Percentiles rank a stretch among this genome's conserved stretches.
Conservation (phyloP, 2,113 vertebrate species). For the Xenotilapia longispinis region DNA sequence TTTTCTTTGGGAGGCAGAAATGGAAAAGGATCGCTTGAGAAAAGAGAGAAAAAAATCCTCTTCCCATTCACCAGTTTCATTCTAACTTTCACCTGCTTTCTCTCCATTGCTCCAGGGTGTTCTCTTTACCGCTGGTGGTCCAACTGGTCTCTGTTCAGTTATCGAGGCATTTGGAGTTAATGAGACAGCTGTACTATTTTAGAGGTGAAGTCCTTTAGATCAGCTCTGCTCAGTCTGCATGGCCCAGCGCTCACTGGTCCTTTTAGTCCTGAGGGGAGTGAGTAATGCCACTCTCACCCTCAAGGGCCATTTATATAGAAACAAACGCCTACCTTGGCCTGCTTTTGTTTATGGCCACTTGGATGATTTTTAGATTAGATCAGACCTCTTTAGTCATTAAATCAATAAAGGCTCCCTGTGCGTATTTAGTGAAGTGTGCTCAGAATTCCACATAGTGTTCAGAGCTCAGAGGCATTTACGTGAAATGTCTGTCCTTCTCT, state of each 20-base stretch:
- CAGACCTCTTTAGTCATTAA: background rate
- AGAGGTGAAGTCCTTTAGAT: conserved; percentile 47
- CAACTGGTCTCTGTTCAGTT: conserved; percentile 43
- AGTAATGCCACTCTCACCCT: conserved; percentile 44
- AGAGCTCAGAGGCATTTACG: background rate
- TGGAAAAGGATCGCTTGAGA: conserved; percentile 39
- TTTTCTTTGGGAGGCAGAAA: conserved; percentile 20
- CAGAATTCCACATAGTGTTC: background rate
- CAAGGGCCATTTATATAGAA: conserved; percentile 42
- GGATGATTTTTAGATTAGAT: conserved; percentile 2
- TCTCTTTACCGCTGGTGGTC: conserved; percentile 58
- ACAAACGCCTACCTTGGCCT: conserved; percentile 15
- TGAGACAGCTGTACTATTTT: conserved; percentile 56
- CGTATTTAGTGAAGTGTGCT: background rate
- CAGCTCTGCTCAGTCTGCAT: conserved; percentile 31
- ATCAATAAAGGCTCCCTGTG: background rate
- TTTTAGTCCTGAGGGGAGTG: conserved; percentile 18
- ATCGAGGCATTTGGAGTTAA: conserved; percentile 52
- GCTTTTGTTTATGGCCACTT: conserved; percentile 5
- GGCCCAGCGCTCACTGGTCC: conserved; percentile 1
- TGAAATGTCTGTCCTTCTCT: background rate
- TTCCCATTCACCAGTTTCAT: conserved; percentile 31
- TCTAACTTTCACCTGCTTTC: conserved; percentile 53
- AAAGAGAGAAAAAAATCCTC: conserved; percentile 6
- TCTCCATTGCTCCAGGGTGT: conserved; percentile 35